These are phyloP conservation scores for Brevimyrus niger DNA, from an alignment of 2,113 vertebrate genomes.

Conservation along the genomic window DNA sequence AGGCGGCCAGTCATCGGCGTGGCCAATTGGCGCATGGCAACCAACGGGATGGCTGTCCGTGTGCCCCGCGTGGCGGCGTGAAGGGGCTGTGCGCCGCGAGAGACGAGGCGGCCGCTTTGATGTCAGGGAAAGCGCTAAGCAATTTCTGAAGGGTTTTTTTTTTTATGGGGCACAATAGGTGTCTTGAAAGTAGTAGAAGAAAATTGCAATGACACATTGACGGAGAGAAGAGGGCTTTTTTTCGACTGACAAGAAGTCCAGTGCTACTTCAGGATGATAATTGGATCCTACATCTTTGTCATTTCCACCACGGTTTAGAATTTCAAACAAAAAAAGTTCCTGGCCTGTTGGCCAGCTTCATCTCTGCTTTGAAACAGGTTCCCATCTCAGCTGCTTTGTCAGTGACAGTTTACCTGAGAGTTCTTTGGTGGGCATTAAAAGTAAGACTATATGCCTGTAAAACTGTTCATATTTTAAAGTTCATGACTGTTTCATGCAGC, in stretches of 20 bases:
- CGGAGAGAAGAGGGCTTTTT: not conserved
- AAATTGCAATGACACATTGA: slow-evolving; percentile 14
- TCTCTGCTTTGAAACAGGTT: not conserved
- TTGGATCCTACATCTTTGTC: slow-evolving; percentile 19
- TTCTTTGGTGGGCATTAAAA: not conserved
- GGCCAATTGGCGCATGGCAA: slow-evolving; percentile 65
- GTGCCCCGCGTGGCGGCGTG: slow-evolving; percentile 24
- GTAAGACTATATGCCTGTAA: not conserved
- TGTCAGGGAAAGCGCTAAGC: slow-evolving; percentile 10
- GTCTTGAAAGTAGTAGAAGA: not conserved
- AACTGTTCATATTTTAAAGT: not conserved
- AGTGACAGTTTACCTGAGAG: not conserved
- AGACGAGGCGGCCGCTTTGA: slow-evolving; percentile 18
- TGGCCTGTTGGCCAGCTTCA: not conserved
- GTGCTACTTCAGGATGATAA: slow-evolving; percentile 1
- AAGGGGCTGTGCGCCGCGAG: not conserved
- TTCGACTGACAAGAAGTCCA: not conserved
- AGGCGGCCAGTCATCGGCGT: slow-evolving; percentile 73
- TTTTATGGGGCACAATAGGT: slow-evolving; percentile 10
- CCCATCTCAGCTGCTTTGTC: no score
- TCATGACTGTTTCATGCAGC: not conserved
- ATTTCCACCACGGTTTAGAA: slow-evolving; percentile 9
- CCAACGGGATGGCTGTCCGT: slow-evolving; percentile 64
- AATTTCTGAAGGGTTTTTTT: slow-evolving; percentile 21
- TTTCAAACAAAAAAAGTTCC: slow-evolving; percentile 14